These are phyloP conservation scores for silkworm (Bombyx mori) DNA, from an alignment of 1,140 invertebrate species.

Conservation along the genomic window DNA sequence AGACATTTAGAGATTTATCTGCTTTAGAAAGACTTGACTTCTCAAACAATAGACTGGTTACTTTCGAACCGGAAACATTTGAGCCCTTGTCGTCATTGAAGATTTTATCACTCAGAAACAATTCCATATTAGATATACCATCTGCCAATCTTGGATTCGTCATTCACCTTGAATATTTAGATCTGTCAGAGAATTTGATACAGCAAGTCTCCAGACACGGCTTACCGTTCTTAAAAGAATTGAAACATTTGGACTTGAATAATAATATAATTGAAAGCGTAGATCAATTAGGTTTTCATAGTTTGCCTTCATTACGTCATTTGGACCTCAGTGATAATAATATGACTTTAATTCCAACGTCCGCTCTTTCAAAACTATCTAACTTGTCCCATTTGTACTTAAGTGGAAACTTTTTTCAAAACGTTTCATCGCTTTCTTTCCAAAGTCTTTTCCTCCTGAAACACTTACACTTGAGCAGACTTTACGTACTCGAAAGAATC, in stretches of 20 bases:
- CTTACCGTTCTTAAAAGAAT: slow-evolving; percentile 77
- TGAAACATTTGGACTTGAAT: slow-evolving; percentile 76
- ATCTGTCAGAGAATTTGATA: slow-evolving; percentile 81
- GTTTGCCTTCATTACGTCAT: slow-evolving; percentile 77
- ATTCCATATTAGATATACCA: slow-evolving; percentile 84
- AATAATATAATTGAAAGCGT: slow-evolving; percentile 82
- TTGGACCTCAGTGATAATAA: slow-evolving; percentile 88
- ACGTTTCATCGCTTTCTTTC: slow-evolving; percentile 81
- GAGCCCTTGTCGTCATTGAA: slow-evolving; percentile 78
- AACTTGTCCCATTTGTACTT: slow-evolving; percentile 81
- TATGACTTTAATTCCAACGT: slow-evolving; percentile 82
- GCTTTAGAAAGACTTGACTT: slow-evolving; percentile 81
- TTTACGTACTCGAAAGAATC: slow-evolving; percentile 77
- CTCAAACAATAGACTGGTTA: slow-evolving; percentile 81
- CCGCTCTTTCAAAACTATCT: slow-evolving; percentile 80
- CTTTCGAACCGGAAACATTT: slow-evolving; percentile 79
- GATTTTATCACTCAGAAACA: slow-evolving; percentile 79
- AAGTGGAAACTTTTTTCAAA: slow-evolving; percentile 81
- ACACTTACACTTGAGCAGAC: slow-evolving; percentile 78
- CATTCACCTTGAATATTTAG: slow-evolving; percentile 76
- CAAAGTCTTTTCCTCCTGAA: slow-evolving; percentile 84
- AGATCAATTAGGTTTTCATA: slow-evolving; percentile 77
- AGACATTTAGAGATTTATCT: slow-evolving; percentile 80
- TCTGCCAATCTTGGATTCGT: slow-evolving; percentile 76
- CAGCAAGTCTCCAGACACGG: slow-evolving; percentile 77